Percentiles rank a stretch among this genome's conserved stretches.
Conservation (phyloP, 2,113 vertebrate genomes). For the Microcebus tavaratra region DNA sequence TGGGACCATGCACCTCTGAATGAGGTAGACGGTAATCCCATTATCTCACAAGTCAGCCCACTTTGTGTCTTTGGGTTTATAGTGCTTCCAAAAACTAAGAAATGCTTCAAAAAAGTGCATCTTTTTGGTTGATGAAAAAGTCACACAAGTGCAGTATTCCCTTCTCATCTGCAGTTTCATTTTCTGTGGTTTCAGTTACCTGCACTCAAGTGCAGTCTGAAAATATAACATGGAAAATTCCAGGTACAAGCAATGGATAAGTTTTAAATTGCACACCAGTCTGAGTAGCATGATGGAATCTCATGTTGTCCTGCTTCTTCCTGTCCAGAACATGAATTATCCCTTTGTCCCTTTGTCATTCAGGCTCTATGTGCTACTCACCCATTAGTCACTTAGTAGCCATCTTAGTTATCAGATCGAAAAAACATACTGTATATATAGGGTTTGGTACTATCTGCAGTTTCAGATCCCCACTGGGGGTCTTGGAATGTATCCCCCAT, state of each 20-base stretch:
- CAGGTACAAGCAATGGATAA: background rate
- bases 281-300: background rate
- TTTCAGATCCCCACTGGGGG: background rate
- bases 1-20: background rate
- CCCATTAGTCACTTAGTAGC: background rate
- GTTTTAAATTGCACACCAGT: background rate
- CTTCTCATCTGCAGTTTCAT: background rate
- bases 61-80: background rate
- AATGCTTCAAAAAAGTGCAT: background rate
- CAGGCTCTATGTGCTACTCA: background rate
- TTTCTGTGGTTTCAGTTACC: background rate
- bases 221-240: background rate
- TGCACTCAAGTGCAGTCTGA: background rate
- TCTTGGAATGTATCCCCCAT: background rate
- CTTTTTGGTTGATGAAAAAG: conserved; percentile 68
- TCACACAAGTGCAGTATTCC: conserved; percentile 29
- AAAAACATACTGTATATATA: background rate
- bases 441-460: background rate
- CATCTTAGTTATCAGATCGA: background rate
- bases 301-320: background rate
- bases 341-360: background rate
- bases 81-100: conserved; percentile 68
- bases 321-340: background rate
- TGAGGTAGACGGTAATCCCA: background rate
- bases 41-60: background rate